Evolutionary conservation across 2,113 vertebrate genomes (phyloP).

Genomic region (Oreochromis niloticus): DNA sequence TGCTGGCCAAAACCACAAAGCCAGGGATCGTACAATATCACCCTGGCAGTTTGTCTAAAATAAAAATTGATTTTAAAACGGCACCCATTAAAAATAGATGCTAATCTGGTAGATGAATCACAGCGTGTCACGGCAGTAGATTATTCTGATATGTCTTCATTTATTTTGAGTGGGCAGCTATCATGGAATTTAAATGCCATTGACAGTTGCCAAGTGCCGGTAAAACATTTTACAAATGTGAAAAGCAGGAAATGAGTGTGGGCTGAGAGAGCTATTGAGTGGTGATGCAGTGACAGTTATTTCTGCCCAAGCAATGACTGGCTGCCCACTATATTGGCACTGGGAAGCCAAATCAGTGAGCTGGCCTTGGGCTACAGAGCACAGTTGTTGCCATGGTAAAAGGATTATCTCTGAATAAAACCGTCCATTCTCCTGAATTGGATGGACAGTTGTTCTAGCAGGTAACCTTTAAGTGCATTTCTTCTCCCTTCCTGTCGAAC

Average conservation of each 20-base stretch:
- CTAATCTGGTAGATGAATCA: not conserved
- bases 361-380: constrained; percentile 30
- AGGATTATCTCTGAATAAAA: constrained; percentile 30
- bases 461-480: constrained; percentile 3
- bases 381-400: constrained; percentile 56
- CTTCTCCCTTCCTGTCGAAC: not conserved
- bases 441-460: constrained; percentile 13
- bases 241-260: constrained; percentile 43
- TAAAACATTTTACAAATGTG: constrained; percentile 28
- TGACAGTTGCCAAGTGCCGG: constrained; percentile 31
- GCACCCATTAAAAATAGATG: not conserved
- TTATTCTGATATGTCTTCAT: constrained; percentile 31
- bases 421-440: not conserved
- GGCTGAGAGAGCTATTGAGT: constrained; percentile 24
- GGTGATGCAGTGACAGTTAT: constrained; percentile 43
- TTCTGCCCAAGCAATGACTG: constrained; percentile 37
- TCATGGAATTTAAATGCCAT: constrained; percentile 24
- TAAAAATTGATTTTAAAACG: not conserved
- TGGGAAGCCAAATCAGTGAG: constrained; percentile 26
- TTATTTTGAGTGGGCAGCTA: constrained; percentile 17
- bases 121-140: not conserved
- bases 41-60: not conserved
- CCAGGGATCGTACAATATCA: not conserved
- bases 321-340: constrained; percentile 34
- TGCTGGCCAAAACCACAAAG: not conserved